phyloP scores from a whole-genome alignment of 35 echinoderm and acorn worm genomes.

The Apostichopus japonicus region DNA sequence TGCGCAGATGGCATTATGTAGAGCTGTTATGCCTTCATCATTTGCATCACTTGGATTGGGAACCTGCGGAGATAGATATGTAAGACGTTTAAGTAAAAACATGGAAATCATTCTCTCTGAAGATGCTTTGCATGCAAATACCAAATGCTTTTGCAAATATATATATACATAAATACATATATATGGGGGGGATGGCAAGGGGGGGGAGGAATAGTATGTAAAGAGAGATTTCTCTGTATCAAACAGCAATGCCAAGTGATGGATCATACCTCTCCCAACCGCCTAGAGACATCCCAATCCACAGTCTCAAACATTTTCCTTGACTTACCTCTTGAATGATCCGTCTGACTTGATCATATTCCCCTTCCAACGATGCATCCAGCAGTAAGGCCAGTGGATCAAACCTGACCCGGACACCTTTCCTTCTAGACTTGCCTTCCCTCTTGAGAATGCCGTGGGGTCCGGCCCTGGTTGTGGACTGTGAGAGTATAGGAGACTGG shows the following conservation, averaged over 20 bases:
- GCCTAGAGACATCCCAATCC: not conserved
- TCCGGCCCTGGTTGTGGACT: slow-evolving; percentile 41
- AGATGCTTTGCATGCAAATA: no score
- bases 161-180: no score
- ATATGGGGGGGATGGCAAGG: no score
- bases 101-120: no score
- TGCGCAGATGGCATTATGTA: slow-evolving; percentile 98
- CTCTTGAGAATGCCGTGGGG: slow-evolving; percentile 86
- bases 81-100: no score
- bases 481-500: slow-evolving; percentile 61
- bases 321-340: slow-evolving; percentile 93
- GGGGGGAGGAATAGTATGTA: no score
- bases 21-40: slow-evolving; percentile 97
- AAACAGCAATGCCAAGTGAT: no score
- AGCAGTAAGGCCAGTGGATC: slow-evolving; percentile 93
- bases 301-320: not conserved
- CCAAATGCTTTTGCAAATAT: no score
- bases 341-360: slow-evolving; percentile 88
- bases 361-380: slow-evolving; percentile 97
- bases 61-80: slow-evolving; percentile 50
- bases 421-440: slow-evolving; percentile 56
- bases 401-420: slow-evolving; percentile 82
- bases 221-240: no score
- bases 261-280: no score
- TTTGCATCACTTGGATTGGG: slow-evolving; percentile 94